phyloP scores from a whole-genome alignment of 2,888 invertebrate genomes.

The Heterodera filipjevi region DNA sequence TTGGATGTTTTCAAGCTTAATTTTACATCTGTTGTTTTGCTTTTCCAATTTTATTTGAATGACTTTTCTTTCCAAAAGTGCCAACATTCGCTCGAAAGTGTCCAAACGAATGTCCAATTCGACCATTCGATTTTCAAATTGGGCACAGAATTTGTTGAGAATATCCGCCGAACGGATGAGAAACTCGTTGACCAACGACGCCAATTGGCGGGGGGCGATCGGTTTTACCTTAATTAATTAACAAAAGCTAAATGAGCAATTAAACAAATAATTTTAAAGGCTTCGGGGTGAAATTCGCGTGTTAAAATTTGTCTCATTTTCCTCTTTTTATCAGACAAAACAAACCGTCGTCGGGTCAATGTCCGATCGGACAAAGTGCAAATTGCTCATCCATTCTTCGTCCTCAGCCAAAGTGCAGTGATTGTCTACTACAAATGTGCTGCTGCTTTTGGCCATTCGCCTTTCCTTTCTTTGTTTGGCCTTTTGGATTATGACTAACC shows the following conservation, averaged over 20 bases:
- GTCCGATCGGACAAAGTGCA: conserved; percentile 24
- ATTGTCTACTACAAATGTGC: background rate
- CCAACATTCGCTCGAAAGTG: conserved; percentile 8
- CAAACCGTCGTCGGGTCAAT: conserved; percentile 17
- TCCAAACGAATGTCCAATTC: conserved; percentile 17
- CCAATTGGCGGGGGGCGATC: background rate
- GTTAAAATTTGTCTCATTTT: background rate
- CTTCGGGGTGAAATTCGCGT: no score
- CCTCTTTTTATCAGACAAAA: background rate
- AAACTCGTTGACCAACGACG: conserved; percentile 16
- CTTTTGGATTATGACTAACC: background rate
- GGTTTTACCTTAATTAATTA: conserved; percentile 16
- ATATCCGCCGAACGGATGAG: conserved; percentile 8
- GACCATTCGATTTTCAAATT: background rate
- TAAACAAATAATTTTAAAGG: no score
- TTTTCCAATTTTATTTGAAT: background rate
- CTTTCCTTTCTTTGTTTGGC: background rate
- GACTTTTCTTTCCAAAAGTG: conserved; percentile 18
- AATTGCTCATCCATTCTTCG: conserved; percentile 2
- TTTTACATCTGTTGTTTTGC: background rate
- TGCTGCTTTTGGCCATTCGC: background rate
- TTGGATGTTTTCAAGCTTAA: conserved; percentile 1
- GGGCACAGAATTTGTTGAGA: conserved; percentile 17
- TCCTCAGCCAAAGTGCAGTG: background rate
- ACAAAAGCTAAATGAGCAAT: background rate